A percentile compares a stretch with the other conserved stretches of the same genome.
Conservation (phyloP, 2,113 vertebrate genomes). For the Scomber scombrus region DNA sequence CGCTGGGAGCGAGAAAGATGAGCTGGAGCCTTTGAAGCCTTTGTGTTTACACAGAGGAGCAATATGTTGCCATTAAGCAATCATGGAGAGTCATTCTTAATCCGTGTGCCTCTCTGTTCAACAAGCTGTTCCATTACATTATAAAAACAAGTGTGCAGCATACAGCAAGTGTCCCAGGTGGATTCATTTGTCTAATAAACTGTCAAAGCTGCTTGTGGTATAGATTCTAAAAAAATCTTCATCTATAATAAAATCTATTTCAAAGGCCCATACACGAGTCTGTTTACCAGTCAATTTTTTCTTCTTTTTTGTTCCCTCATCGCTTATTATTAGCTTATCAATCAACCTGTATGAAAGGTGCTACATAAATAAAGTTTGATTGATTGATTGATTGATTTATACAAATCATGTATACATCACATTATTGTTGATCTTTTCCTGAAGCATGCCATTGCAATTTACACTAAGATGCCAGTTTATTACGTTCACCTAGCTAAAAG, state of each 20-base stretch:
- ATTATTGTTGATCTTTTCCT: background rate
- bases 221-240: background rate
- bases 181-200: conserved; percentile 29
- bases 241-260: background rate
- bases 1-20: conserved; percentile 35
- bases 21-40: conserved; percentile 62
- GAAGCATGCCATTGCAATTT: background rate
- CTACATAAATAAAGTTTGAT: too few species aligned
- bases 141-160: conserved; percentile 8
- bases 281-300: background rate
- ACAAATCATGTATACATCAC: background rate
- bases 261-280: background rate
- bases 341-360: too few species aligned
- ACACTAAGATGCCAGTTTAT: background rate
- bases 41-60: conserved; percentile 69
- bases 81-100: conserved; percentile 60
- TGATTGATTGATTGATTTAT: too few species aligned
- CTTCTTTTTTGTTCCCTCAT: too few species aligned
- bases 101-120: conserved; percentile 39
- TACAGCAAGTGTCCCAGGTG: background rate
- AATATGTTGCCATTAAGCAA: conserved; percentile 62
- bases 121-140: conserved; percentile 49
- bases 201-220: conserved; percentile 6
- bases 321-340: too few species aligned
- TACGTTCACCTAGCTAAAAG: background rate